These are phyloP conservation scores for Bubo scandiacus DNA, from an alignment of 2,113 vertebrate genomes.

Conservation along the genomic window DNA sequence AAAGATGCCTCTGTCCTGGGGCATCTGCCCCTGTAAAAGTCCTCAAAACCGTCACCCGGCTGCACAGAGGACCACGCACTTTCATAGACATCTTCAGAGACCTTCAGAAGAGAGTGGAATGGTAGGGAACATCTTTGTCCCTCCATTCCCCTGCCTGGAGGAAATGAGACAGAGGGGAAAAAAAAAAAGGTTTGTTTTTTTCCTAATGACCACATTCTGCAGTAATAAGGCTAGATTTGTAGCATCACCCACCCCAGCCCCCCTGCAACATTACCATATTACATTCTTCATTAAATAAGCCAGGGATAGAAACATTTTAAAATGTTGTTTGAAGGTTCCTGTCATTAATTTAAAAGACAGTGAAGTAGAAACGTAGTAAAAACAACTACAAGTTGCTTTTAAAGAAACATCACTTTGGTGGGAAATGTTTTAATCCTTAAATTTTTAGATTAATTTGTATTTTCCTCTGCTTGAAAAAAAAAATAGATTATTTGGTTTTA, in stretches of 20 bases:
- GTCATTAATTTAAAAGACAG: not conserved
- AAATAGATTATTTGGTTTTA: not conserved
- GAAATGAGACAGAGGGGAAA: not conserved
- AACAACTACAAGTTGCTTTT: not conserved
- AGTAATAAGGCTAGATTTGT: not conserved
- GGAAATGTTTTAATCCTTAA: not conserved
- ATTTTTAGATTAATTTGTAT: not conserved
- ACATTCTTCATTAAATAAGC: not conserved
- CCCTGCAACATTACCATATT: not conserved
- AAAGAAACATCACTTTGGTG: not conserved
- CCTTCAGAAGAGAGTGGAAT: not conserved
- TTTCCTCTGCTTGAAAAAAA: not conserved
- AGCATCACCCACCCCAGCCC: not conserved
- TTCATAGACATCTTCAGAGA: not conserved
- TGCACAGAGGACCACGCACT: not conserved
- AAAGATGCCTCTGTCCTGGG: not conserved
- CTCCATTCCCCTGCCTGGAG: not conserved
- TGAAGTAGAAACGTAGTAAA: not conserved
- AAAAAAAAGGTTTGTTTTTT: not conserved
- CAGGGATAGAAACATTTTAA: not conserved
- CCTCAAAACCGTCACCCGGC: not conserved
- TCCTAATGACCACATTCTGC: not conserved
- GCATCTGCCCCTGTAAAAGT: rapidly evolving
- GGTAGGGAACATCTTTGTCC: not conserved
- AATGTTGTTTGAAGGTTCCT: not conserved